Base-by-base conservation (phyloP, 1,140 invertebrate species). In the Drosophila nigromelanica region DNA sequence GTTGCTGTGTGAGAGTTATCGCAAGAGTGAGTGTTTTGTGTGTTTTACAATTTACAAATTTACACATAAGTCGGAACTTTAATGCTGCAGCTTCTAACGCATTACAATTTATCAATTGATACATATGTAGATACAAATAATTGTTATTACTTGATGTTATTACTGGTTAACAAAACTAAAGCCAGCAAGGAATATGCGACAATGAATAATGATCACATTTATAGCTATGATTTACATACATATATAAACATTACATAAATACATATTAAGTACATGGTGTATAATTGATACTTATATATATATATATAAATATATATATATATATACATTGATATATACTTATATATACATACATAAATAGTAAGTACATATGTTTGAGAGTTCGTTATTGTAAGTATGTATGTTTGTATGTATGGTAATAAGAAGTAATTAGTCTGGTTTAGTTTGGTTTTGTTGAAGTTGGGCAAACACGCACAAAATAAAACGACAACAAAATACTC, bases 161-260 rank as follows among this genome's bases (percentile, higher is more conserved):
- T n/a, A n/a, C n/a, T n/a, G n/a, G n/a, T n/a, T 63, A 61, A 74
- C 47, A 70, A 50, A 79, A 61, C 72, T 75, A 82, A 70, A 64
- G 50, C 71, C 64, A 66, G 76, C 45, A 70, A 75, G 71, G 30
- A 56, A n/a, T 52, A 72, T n/a, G 58, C 73, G 55, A 54, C 42
- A 76, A 76, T 52, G 59, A 78, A 70, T 45, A 64, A 76, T 71
- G 77, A 61, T 42, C 55, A 71, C 76, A 78, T 58, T 47, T 42
- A 66, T 66, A 45, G 48, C 73, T 67, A 73, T 45, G 39, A 62
- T 51, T 76, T 73, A 67, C 69, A 59, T 73, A 45, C 40, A 61
- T 67, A 72, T 64, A 66, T 66, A 61, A 73, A 67, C 61, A 59
- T 73, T 66, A 55, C 68, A 76, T 67, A 56, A 40, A 59, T 63